Evolutionary conservation across 2,797 vertebrate species (phyloP), one percentile per base, ranked within the genome.

Genomic region (Chloroceryle amazona): DNA sequence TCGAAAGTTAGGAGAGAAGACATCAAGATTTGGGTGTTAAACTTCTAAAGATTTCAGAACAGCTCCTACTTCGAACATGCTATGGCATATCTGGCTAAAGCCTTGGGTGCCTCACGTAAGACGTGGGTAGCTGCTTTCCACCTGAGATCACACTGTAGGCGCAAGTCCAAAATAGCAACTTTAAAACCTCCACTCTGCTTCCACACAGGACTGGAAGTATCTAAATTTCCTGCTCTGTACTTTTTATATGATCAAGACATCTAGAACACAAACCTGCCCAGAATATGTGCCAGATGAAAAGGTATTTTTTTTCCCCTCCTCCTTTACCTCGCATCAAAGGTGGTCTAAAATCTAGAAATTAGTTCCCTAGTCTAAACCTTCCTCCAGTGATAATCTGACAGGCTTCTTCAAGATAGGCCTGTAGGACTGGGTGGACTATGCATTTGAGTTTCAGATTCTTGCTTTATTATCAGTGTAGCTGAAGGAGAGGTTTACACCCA

Each of bases 21-120:
- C 68, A 95, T 80, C 52, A 93, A 92, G 91, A 91, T 92, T 81
- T 85, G 70, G 42, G 62, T 70, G 35, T 94, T 94, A 96, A 88
- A 66, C 74, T 88, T 96, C 70, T 86, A 66, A 93, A 92, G 76
- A 74, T 63, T 73, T 88, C 47, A 95, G 70, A 87, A 84, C 33
- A 74, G 82, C 58, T 89, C 62, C 58, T 88, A 61, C 55, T 78
- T 96, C 79, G 95, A 52, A 86, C 57, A 80, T 68, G 86, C 54
- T 68, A 9, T 42, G n/a, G 60, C 15, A 1, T 23, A 79, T 72
- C 86, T 84, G 49, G 75, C 9, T 66, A 51, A 82, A 79, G 37
- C 7, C 9, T 22, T 47, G 42, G 33, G 16, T 70, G 21, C 39
- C 66, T 85, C 35, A 41, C 2, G 4, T 35, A 20, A 71, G 21